Base-by-base conservation (phyloP, 1,140 invertebrate genomes). In the Venustaconcha ellipsiformis region DNA sequence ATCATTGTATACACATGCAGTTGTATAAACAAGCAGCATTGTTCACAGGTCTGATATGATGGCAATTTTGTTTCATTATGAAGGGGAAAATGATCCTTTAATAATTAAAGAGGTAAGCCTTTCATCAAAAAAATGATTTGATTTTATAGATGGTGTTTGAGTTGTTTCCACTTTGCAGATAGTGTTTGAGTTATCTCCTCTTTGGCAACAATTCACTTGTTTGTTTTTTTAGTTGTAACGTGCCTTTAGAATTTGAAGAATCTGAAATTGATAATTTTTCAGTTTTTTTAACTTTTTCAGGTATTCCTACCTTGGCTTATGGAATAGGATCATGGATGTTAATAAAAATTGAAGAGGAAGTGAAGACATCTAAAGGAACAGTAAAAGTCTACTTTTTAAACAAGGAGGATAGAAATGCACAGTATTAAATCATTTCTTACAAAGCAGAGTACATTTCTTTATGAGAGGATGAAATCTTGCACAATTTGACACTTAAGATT, bases 301-400 rank as follows among this genome's bases (percentile, higher is more conserved):
- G 96, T 84, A 92, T 98, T 81, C 96, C 96, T 70, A 96, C 95
- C 85, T 88, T 98, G 68, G 93, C 95, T 37, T 98, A 98, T 92
- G 97, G 97, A 78, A 88, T 97, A 76, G 95, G 94, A 59, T 96
- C 96, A 15, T 94, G 92, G 76, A 93, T 93, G 82, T 89, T 98
- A 64, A 96, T 97, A 80, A 93, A 90, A 81, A 94, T 96, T 87
- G 90, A 91, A 79, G 96, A 98, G 92, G 90, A 92, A 59, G 95
- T 97, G 15, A 82, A 92, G 72, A 95, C 95, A 67, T 87, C 92
- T 55, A 92, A 92, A 82, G 94, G 94, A 20, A 89, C 92, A 72
- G 93, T 97, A 0, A 93, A 92, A 79, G 95, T 97, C 87, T 96
- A 96, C 89, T 98, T 97, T 89, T 90, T 96, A 65, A 92, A 96